These are phyloP conservation scores for Bicyclus anynana DNA, from an alignment of 1,140 invertebrate species.

Conservation along the genomic window DNA sequence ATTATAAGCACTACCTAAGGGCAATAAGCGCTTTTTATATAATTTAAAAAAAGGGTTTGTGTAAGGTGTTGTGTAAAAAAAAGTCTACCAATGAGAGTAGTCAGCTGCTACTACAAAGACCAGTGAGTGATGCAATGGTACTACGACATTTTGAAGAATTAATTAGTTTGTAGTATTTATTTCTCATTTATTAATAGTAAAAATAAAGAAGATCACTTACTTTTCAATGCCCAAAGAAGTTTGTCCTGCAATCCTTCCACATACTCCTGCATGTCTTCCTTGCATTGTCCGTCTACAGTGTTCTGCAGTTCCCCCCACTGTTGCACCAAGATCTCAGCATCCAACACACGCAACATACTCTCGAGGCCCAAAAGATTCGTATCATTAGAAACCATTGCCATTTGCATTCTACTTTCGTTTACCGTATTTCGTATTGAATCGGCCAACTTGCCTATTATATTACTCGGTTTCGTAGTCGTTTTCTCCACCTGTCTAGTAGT, in stretches of 20 bases:
- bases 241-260: conserved; percentile 79
- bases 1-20: no score
- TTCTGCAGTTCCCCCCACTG: conserved; percentile 67
- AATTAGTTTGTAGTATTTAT: no score
- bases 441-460: conserved; percentile 43
- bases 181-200: background rate
- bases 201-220: conserved; percentile 72
- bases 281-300: conserved; percentile 70
- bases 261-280: conserved; percentile 80
- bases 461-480: conserved; percentile 47
- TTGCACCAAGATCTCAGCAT: conserved; percentile 68
- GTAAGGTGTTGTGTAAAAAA: no score
- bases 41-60: no score
- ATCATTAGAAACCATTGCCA: conserved; percentile 35
- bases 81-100: no score
- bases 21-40: no score
- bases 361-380: conserved; percentile 69
- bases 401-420: conserved; percentile 49
- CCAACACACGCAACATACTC: conserved; percentile 76
- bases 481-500: conserved; percentile 45
- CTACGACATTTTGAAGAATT: no score
- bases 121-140: no score
- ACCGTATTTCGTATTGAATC: conserved; percentile 51
- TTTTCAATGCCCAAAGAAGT: conserved; percentile 85
- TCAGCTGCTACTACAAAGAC: no score